Percentiles rank a stretch among this genome's conserved stretches.
Conservation (phyloP, 2,888 invertebrate genomes). For the Xestia c-nigrum region DNA sequence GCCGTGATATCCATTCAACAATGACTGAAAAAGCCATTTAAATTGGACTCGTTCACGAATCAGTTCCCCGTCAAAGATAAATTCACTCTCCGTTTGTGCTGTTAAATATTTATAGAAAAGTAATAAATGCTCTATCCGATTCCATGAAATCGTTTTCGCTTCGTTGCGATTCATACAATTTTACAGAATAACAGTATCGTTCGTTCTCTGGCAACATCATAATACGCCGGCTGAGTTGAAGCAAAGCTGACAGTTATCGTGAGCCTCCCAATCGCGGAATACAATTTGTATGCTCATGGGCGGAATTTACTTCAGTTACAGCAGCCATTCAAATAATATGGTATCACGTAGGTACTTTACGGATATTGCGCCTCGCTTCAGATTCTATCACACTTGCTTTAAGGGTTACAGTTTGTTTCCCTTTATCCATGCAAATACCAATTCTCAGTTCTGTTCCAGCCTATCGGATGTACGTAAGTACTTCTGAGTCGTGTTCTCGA, state of each 20-base stretch:
- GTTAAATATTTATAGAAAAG: conserved; percentile 66
- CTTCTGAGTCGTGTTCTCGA: neutral
- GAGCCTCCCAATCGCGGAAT: conserved; percentile 65
- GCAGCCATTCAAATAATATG: conserved; percentile 59
- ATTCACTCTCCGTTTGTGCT: conserved; percentile 55
- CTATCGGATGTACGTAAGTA: neutral
- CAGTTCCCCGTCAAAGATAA: conserved; percentile 54
- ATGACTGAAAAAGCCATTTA: conserved; percentile 59
- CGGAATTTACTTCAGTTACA: conserved; percentile 67
- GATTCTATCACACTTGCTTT: conserved; percentile 45
- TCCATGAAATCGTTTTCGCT: conserved; percentile 63
- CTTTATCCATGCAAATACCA: conserved; percentile 15
- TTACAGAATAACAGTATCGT: conserved; percentile 55
- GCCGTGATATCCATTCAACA: conserved; percentile 50
- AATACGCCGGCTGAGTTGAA: conserved; percentile 63
- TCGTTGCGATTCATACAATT: conserved; percentile 62
- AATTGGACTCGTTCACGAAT: conserved; percentile 50
- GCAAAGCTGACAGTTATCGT: conserved; percentile 71
- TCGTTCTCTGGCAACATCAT: conserved; percentile 48
- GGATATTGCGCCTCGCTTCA: conserved; percentile 44
- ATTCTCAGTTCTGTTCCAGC: conserved; percentile 14
- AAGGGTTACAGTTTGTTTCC: conserved; percentile 41
- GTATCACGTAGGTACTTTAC: conserved; percentile 59
- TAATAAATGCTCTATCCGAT: conserved; percentile 65
- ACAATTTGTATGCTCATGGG: conserved; percentile 69